phyloP scores from a whole-genome alignment of 2,113 vertebrate species.

The Condylura cristata region DNA sequence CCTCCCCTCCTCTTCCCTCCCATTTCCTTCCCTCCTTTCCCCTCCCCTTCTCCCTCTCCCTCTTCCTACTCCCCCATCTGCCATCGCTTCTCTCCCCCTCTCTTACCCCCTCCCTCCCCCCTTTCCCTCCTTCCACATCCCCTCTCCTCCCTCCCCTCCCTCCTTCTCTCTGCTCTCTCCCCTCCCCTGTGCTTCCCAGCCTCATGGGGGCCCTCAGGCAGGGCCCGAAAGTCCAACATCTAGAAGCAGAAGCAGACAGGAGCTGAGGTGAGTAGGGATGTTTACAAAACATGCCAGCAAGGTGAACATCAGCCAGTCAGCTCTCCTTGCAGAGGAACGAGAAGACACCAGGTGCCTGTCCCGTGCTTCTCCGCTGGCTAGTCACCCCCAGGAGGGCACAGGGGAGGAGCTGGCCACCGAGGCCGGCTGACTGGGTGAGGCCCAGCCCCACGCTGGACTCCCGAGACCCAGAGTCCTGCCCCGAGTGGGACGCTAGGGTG shows the following conservation, averaged over 20 bases:
- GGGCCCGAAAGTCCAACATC: neutral
- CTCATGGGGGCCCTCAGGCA: accelerated
- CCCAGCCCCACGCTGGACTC: too few species aligned
- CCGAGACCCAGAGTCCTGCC: neutral
- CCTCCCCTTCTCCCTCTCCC: too few species aligned
- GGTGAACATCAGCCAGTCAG: accelerated
- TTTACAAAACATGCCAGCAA: neutral
- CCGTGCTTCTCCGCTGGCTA: neutral
- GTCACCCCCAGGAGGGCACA: neutral
- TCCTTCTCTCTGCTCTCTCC: neutral
- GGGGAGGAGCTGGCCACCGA: neutral
- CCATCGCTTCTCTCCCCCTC: neutral
- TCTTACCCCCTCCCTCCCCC: accelerated
- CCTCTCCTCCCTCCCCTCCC: too few species aligned
- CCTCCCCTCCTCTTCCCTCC: too few species aligned
- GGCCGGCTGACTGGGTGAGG: neutral
- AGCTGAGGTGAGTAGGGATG: neutral
- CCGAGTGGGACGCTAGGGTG: neutral
- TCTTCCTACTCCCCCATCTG: too few species aligned
- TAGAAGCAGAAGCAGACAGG: neutral
- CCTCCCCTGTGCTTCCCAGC: too few species aligned
- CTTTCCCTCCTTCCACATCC: neutral
- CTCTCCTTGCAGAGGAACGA: accelerated
- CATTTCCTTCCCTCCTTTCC: too few species aligned
- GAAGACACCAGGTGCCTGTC: neutral